Conservation (phyloP, 2,888 invertebrate species). For the Lepidonotus clava region DNA sequence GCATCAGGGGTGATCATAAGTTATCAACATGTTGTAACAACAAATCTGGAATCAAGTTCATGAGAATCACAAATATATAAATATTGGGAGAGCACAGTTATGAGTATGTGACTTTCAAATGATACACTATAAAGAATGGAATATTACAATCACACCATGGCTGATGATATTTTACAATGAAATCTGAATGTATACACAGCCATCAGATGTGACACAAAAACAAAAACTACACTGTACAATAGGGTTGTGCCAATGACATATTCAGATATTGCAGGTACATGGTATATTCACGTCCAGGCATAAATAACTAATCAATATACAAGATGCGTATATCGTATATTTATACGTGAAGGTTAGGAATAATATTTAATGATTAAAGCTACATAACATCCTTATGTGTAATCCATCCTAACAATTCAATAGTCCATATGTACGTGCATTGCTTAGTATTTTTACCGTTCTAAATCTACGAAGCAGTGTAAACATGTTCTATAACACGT, state of each 20-base stretch:
- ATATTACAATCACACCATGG: constrained; percentile 2
- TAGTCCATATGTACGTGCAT: too few relatives aligned
- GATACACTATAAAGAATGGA: constrained; percentile 36
- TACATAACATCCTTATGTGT: too few relatives aligned
- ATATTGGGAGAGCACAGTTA: constrained; percentile 20
- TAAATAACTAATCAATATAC: constrained; percentile 11
- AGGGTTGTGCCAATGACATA: background rate
- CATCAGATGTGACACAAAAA: background rate
- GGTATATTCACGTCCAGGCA: background rate
- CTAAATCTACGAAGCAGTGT: too few relatives aligned
- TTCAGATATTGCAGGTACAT: background rate
- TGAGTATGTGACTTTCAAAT: background rate
- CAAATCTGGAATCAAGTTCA: background rate
- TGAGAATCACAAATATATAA: constrained; percentile 49
- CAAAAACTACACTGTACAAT: background rate
- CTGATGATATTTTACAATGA: constrained; percentile 45
- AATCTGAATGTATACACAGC: constrained; percentile 44
- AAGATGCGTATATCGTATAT: background rate
- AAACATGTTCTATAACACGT: too few relatives aligned
- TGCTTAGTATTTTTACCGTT: too few relatives aligned
- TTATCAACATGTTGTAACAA: constrained; percentile 29
- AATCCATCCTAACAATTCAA: too few relatives aligned
- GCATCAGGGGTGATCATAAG: background rate
- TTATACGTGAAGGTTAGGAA: too few relatives aligned
- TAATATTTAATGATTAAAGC: too few relatives aligned